Percentiles rank a stretch among this genome's conserved stretches.
These are phyloP conservation scores for Chelonia mydas DNA, from an alignment of 2,797 vertebrate genomes.

Conservation along the genomic window DNA sequence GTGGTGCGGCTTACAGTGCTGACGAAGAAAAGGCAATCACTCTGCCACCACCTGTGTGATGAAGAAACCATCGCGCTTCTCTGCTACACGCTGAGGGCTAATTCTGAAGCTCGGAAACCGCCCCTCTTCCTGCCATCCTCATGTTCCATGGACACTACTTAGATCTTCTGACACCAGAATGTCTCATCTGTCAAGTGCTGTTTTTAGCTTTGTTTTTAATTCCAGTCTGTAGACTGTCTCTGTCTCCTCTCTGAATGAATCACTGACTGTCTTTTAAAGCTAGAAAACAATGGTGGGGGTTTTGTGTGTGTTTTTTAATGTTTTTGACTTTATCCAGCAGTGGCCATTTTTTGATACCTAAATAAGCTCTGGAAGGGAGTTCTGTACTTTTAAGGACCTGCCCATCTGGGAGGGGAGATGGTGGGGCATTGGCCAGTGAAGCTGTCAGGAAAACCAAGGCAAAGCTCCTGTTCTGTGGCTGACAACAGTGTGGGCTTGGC, in stretches of 20 bases:
- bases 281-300: not conserved
- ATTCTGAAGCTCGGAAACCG: not conserved
- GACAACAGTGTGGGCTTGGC: fast-evolving
- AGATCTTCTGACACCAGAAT: fast-evolving
- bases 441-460: not conserved
- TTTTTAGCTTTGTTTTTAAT: not conserved
- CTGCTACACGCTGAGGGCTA: fast-evolving
- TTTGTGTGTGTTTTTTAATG: not conserved
- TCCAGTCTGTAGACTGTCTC: not conserved
- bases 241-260: not conserved
- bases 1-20: constrained; percentile 62
- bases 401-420: not conserved
- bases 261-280: not conserved
- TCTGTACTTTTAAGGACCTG: not conserved
- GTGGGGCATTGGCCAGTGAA: not conserved
- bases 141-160: not conserved
- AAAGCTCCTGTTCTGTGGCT: not conserved
- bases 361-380: not conserved
- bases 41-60: constrained; percentile 50
- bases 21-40: constrained; percentile 37
- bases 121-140: not conserved
- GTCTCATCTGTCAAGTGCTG: not conserved
- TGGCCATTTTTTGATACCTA: not conserved
- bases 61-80: not conserved
- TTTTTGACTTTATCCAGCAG: not conserved